phyloP scores from a whole-genome alignment of 2,113 vertebrate species.

The Prionailurus bengalensis region DNA sequence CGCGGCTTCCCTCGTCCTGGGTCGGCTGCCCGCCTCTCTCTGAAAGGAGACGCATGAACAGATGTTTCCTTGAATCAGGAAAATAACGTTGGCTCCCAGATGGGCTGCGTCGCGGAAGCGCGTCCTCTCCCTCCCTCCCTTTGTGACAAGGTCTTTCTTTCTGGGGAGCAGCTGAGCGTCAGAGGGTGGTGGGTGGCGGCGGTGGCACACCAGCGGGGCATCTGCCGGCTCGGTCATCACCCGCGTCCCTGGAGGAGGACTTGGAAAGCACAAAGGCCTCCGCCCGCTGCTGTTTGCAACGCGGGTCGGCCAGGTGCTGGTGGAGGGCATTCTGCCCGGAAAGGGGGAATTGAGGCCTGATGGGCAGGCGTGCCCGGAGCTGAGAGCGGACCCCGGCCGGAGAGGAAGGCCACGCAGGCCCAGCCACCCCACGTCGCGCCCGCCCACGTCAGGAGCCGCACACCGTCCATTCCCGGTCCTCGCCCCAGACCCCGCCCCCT shows the following conservation, averaged over 20 bases:
- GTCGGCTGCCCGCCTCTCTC: neutral
- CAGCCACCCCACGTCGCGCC: neutral
- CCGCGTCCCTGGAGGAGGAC: neutral
- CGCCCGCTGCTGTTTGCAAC: neutral
- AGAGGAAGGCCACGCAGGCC: neutral
- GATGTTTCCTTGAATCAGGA: neutral
- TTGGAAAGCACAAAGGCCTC: neutral
- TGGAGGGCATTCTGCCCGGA: neutral
- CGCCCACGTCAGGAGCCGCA: neutral
- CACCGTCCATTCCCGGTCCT: neutral
- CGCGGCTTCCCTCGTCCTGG: neutral
- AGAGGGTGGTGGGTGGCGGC: neutral
- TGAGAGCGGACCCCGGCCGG: neutral
- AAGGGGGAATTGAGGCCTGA: neutral
- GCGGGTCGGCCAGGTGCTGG: neutral
- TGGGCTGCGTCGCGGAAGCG: neutral
- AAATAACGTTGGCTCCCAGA: conserved; percentile 57
- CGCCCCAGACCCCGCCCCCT: neutral
- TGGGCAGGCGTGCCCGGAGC: neutral
- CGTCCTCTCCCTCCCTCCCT: conserved; percentile 16
- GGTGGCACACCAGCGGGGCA: neutral
- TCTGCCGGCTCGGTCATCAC: neutral
- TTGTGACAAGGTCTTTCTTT: conserved; percentile 66
- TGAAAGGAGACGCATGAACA: conserved; percentile 42
- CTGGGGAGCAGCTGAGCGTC: conserved; percentile 60